These are phyloP conservation scores for Labeo rohita DNA, from an alignment of 2,113 vertebrate genomes.

Conservation along the genomic window DNA sequence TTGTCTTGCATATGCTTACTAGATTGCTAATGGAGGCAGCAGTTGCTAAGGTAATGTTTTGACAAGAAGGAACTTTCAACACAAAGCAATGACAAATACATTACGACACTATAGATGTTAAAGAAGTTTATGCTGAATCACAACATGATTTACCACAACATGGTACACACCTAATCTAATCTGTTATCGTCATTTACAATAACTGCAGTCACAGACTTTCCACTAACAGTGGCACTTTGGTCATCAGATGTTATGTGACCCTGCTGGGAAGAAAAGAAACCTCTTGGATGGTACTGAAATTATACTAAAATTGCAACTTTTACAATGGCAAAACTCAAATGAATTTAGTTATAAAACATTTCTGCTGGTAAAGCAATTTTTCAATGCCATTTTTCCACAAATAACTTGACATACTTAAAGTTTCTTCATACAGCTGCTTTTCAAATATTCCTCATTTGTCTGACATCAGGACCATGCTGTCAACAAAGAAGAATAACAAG, in stretches of 20 bases:
- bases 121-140: not conserved
- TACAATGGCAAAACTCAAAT: not conserved
- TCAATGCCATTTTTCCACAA: not conserved
- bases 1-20: not conserved
- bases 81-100: not conserved
- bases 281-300: not conserved
- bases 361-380: not conserved
- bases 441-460: not conserved
- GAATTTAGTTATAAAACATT: not conserved
- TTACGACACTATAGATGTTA: not conserved
- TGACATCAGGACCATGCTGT: not conserved
- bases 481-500: not conserved
- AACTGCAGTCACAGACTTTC: not conserved
- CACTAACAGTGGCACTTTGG: constrained; percentile 14
- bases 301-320: not conserved
- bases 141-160: too few species aligned
- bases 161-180: not conserved
- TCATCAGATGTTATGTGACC: not conserved
- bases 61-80: not conserved
- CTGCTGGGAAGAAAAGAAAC: not conserved
- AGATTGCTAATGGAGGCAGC: not conserved
- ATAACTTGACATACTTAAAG: not conserved
- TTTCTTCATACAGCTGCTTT: not conserved
- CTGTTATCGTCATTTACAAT: not conserved
- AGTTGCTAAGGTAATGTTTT: not conserved